Base-by-base conservation (phyloP, 2,888 invertebrate genomes). In the Onthophagus sagittarius region DNA sequence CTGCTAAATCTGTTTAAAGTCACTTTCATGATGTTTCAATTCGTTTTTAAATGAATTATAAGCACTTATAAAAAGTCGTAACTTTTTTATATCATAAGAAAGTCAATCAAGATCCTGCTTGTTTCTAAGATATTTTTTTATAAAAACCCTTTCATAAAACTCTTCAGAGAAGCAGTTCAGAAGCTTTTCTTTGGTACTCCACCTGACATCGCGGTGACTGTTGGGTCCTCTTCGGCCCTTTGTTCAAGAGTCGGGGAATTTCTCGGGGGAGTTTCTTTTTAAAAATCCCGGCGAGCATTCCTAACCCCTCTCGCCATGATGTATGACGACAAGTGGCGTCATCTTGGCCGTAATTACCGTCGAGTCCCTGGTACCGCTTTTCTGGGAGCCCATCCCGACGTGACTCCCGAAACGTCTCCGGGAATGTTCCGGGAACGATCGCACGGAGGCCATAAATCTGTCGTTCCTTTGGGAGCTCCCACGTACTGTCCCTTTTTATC, bases 401-500 rank as follows among this genome's bases (percentile, higher is more conserved):
- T 81, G 81, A 80, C 80, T 79, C 74, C 71, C 73, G 78, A 74
- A 76, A 76, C 76, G 74, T 75, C 76, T 76, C 73, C 67, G 73
- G 78, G 79, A 81, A 80, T 32, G 67, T 67, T n/a, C 73, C 74
- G 69, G 75, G 76, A 78, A 80, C 79, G 81, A 81, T 82, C 80
- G 81, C 80, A 80, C 79, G 74, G 79, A 75, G 77, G 80, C 79
- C 79, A 82, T 83, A 83, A 83, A 83, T 83, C 81, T 80, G 79
- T 79, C 74, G 74, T 76, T 67, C 76, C 78, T 75, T 67, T 39
- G 78, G 80, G 82, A 83, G 82, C 82, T 80, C 77, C 80, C 82
- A 82, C 83, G 83, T 82, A 78, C 81, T 80, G 83, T 83, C 83
- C 81, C 83, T 76, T 80, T 83, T 82, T 81, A 82, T 83, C 83